A percentile compares a stretch with the other conserved stretches of the same genome.
Conservation (phyloP, 2,113 vertebrate species). For the Noturus placidus region DNA sequence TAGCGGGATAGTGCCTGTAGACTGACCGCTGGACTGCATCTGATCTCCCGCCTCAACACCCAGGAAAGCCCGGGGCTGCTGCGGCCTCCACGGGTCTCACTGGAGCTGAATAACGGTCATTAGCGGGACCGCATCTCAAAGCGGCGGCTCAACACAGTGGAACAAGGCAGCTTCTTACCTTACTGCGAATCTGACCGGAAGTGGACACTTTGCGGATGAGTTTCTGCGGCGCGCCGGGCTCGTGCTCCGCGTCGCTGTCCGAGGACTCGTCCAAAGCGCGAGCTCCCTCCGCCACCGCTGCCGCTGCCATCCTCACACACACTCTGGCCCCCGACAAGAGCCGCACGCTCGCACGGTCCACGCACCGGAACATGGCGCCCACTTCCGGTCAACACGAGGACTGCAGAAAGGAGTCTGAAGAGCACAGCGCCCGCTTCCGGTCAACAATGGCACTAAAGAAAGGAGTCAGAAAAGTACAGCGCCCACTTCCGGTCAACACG, state of each 20-base stretch:
- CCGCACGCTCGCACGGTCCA: not conserved
- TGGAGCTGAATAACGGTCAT: conserved; percentile 10
- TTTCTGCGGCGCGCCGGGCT: conserved; percentile 89
- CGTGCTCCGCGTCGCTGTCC: conserved; percentile 91
- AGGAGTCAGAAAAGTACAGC: not conserved
- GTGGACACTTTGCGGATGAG: conserved; percentile 95
- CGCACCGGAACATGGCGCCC: conserved; percentile 18
- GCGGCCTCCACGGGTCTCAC: conserved; percentile 13
- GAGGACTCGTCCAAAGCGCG: conserved; percentile 85
- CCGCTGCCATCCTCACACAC: conserved; percentile 72
- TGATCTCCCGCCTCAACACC: not conserved
- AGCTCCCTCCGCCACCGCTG: conserved; percentile 71
- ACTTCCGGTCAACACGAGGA: conserved; percentile 11
- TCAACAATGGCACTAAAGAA: not conserved
- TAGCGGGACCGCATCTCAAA: not conserved
- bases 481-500: conserved; percentile 14
- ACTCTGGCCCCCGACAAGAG: not conserved
- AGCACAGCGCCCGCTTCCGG: not conserved
- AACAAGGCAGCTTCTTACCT: conserved; percentile 71
- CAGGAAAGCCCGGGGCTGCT: conserved; percentile 41
- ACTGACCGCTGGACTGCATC: conserved; percentile 12
- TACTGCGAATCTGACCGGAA: conserved; percentile 93
- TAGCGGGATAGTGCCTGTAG: no score
- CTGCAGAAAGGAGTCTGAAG: not conserved
- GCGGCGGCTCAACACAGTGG: not conserved